Evolutionary conservation across 2,888 invertebrate genomes (phyloP), one percentile per base, ranked within the genome.

Genomic region (Metellina segmentata): DNA sequence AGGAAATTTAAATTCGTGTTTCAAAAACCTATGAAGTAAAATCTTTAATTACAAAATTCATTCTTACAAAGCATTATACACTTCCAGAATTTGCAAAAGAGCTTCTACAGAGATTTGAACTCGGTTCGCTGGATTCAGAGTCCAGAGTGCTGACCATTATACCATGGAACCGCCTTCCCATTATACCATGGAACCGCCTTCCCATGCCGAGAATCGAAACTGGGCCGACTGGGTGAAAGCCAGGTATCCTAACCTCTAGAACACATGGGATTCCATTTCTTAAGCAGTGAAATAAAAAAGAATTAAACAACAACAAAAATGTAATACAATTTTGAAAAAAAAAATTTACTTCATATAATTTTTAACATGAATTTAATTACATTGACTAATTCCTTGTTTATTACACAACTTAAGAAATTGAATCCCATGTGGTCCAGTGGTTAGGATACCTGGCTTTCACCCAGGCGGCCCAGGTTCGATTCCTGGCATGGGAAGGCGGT

Each of bases 381-480:
- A 53, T 8, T 11, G 7, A 53, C 11, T 11, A 53, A 53, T 53
- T 53, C 7, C 53, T 53, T 53, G 53, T 53, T 7, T 53, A 8
- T 53, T 53, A 53, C 11, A n/a, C 53, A 53, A 8, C 7, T 53
- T 53, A 8, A 53, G 53, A 53, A 53, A 8, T 53, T 7, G 49
- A 19, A 7, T 79, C 79, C 79, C 79, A 61, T 53, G 79, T 79
- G 61, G 79, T 79, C 53, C 61, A 79, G 79, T 53, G 79, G 79
- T 79, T 79, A 79, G 53, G 78, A 78, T 78, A 49, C 53, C 79
- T 79, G 79, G 79, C 79, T 79, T 20, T 79, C 79, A 52, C 79
- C 53, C 79, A 79, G 79, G 53, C n/a, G 79, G 79, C 79, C 79
- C 53, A 53, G 79, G 79, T 79, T 53, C 53, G 53, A 53, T 79